A percentile compares a stretch with the other conserved stretches of the same genome.
Evolutionary conservation across 2,113 vertebrate genomes (phyloP).

Genomic region (Bombycilla garrulus): DNA sequence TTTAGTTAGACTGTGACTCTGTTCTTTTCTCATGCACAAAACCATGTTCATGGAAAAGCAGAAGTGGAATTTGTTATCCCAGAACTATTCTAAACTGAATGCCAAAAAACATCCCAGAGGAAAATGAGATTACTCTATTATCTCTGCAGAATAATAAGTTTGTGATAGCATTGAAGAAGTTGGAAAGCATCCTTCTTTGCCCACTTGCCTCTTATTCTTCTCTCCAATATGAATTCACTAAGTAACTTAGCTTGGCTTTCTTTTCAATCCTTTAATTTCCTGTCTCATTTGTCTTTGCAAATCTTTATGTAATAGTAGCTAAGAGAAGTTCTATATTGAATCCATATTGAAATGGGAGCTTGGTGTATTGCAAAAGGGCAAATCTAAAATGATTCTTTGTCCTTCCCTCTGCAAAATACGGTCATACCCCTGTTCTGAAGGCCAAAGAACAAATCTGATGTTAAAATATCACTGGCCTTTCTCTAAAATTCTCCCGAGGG

Average conservation of each 20-base stretch:
- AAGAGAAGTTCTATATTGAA: not conserved
- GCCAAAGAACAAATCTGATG: not conserved
- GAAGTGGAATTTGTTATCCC: not conserved
- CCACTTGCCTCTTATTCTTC: not conserved
- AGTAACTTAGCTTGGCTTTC: not conserved
- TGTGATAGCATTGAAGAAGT: not conserved
- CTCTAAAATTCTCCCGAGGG: not conserved
- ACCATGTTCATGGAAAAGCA: not conserved
- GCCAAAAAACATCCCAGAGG: not conserved
- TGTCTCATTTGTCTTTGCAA: constrained; percentile 49
- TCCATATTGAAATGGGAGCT: not conserved
- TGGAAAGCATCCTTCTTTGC: not conserved
- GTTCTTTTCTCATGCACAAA: not conserved
- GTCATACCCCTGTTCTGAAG: not conserved
- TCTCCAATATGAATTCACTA: not conserved
- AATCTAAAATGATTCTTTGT: not conserved
- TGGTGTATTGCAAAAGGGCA: not conserved
- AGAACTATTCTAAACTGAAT: not conserved
- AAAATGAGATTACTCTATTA: constrained; percentile 10
- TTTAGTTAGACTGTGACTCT: not conserved
- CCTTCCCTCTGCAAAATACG: not conserved
- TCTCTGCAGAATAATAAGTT: not conserved
- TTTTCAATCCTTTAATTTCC: constrained; percentile 43
- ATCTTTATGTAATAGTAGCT: constrained; percentile 9
- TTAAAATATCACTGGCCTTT: not conserved